A percentile compares a stretch with the other conserved stretches of the same genome.
These are phyloP conservation scores for Acanthurus leucopareius DNA, from an alignment of 2,797 vertebrate species.

Conservation along the genomic window DNA sequence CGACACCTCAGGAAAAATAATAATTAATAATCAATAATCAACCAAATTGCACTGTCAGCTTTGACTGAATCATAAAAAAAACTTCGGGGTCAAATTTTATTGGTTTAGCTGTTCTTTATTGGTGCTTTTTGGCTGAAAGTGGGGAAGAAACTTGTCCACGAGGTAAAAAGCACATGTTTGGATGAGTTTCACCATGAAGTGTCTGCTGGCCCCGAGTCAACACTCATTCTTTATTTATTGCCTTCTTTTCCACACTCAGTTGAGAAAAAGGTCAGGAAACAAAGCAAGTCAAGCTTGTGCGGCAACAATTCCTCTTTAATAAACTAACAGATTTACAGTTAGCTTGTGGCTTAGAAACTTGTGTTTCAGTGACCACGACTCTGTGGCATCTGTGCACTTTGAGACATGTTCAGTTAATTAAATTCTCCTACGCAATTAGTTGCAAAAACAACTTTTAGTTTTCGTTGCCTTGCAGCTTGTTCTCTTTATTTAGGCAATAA, in stretches of 20 bases:
- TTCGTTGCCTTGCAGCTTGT: not conserved
- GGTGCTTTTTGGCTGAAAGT: too few relatives aligned
- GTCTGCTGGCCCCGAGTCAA: not conserved
- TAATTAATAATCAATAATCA: too few relatives aligned
- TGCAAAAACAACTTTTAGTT: constrained; percentile 18
- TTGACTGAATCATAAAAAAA: too few relatives aligned
- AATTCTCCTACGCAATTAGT: constrained; percentile 7
- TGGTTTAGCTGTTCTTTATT: too few relatives aligned
- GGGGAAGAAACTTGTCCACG: not conserved
- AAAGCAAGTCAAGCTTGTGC: constrained; percentile 11
- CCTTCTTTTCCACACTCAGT: not conserved
- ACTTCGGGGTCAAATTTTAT: too few relatives aligned
- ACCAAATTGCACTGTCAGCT: too few relatives aligned
- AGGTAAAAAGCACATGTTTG: constrained; percentile 3
- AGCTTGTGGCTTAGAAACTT: too few relatives aligned
- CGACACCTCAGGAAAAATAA: too few relatives aligned
- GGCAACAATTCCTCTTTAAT: constrained; percentile 7
- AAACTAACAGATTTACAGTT: constrained; percentile 8
- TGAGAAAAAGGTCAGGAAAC: constrained; percentile 22
- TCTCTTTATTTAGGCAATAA: constrained; percentile 16
- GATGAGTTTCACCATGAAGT: constrained; percentile 3
- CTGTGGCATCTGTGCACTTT: constrained; percentile 2
- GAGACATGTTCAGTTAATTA: constrained; percentile 23
- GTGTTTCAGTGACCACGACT: too few relatives aligned
- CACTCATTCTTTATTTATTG: constrained; percentile 10